These are phyloP conservation scores for Peromyscus aztecus DNA, from an alignment of 2,797 vertebrate species.

Conservation along the genomic window DNA sequence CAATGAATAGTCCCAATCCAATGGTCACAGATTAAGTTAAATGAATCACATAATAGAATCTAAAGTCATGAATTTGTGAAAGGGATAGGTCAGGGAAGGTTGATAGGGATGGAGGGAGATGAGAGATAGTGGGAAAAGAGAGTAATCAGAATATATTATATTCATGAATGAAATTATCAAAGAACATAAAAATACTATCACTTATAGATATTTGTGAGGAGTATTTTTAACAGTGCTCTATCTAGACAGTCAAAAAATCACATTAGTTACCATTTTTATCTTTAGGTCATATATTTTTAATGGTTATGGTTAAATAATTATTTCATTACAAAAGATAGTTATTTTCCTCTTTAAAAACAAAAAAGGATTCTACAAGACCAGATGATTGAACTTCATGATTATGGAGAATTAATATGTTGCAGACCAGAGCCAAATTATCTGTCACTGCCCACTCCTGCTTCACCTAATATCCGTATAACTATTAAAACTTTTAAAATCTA, in stretches of 20 bases:
- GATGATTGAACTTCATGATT: neutral
- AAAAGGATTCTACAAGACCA: neutral
- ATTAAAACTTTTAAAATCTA: neutral
- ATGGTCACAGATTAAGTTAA: neutral
- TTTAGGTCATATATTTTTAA: neutral
- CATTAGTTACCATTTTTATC: neutral
- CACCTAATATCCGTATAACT: neutral
- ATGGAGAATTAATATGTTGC: neutral
- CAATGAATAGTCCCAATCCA: neutral
- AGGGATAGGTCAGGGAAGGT: neutral
- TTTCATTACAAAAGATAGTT: neutral
- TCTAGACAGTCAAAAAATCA: neutral
- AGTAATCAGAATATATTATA: neutral
- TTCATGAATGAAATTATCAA: neutral
- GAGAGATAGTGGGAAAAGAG: neutral
- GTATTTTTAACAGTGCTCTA: neutral
- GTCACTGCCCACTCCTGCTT: neutral
- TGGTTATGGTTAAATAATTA: neutral
- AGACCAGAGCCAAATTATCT: neutral
- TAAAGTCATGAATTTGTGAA: neutral
- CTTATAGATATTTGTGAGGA: neutral
- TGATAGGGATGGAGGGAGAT: neutral
- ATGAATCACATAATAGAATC: neutral
- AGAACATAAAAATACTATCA: neutral
- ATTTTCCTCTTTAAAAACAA: neutral